These are phyloP conservation scores for Notothenia coriiceps DNA, from an alignment of 2,113 vertebrate species.

Conservation along the genomic window DNA sequence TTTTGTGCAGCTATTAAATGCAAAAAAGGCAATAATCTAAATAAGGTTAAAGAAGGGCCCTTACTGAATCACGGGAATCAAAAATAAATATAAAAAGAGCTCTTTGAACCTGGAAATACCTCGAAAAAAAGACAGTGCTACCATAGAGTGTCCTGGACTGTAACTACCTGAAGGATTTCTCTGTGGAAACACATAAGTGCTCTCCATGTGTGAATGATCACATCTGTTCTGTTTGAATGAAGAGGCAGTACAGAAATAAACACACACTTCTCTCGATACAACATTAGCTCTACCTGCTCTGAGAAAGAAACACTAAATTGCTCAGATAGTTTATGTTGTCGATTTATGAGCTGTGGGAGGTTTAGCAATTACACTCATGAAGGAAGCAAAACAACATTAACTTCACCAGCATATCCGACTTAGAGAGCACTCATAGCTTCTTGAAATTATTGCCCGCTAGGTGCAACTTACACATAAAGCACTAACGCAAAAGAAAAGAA, in stretches of 20 bases:
- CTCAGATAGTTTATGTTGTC: conserved; percentile 20
- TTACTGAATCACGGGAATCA: background rate
- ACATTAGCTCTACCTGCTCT: no score
- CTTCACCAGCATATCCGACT: conserved; percentile 46
- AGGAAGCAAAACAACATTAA: conserved; percentile 67
- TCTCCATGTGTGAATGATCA: no score
- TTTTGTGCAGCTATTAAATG: background rate
- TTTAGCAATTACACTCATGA: conserved; percentile 54
- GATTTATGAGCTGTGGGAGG: conserved; percentile 54
- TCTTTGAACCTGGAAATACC: no score
- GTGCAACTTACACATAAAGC: conserved; percentile 43
- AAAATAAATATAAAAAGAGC: background rate
- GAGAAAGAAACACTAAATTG: background rate
- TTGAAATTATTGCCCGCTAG: conserved; percentile 60
- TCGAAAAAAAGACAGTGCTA: background rate
- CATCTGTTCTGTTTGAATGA: no score
- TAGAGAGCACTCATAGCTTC: conserved; percentile 51
- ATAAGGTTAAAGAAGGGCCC: background rate
- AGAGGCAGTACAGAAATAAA: no score
- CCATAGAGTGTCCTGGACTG: no score
- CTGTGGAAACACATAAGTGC: no score
- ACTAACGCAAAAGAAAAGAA: conserved; percentile 17
- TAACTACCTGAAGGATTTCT: no score
- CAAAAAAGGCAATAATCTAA: no score
- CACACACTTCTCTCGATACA: no score